Evolutionary conservation across 2,113 vertebrate species (phyloP).

Genomic region (Corythornis cristatus): DNA sequence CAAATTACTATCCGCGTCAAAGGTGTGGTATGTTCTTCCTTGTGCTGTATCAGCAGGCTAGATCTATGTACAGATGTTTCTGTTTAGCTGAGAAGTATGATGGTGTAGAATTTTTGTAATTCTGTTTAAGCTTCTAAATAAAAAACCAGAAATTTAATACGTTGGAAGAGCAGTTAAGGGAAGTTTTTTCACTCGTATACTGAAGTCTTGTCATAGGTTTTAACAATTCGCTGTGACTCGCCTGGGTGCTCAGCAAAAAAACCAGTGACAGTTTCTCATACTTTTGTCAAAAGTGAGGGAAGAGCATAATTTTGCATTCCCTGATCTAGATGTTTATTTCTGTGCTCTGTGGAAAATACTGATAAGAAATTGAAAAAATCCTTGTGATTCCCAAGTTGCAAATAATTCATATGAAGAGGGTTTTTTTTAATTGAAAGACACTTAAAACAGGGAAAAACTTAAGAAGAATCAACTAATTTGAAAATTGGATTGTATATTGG

Average conservation of each 20-base stretch:
- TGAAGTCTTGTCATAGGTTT: not conserved
- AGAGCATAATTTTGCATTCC: not conserved
- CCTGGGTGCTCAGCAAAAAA: not conserved
- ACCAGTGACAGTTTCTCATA: not conserved
- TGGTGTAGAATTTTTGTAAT: not conserved
- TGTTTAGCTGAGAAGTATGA: not conserved
- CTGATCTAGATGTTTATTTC: not conserved
- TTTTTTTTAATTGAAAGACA: not conserved
- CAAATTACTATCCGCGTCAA: conserved; percentile 88
- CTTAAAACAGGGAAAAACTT: not conserved
- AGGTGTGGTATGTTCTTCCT: conserved; percentile 75
- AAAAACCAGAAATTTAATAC: not conserved
- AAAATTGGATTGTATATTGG: not conserved
- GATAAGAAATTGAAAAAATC: not conserved
- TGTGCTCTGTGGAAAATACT: not conserved
- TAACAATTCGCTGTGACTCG: not conserved
- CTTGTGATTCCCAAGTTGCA: not conserved
- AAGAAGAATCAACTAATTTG: not conserved
- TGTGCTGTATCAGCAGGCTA: not conserved
- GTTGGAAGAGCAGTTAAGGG: not conserved
- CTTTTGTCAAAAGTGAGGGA: not conserved
- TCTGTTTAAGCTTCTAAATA: not conserved
- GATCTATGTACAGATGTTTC: not conserved
- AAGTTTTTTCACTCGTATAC: not conserved
- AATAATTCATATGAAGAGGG: not conserved